A percentile compares a stretch with the other conserved stretches of the same genome.
phyloP scores from a whole-genome alignment of 2,888 invertebrate genomes.

The Leptogaster cylindrica region DNA sequence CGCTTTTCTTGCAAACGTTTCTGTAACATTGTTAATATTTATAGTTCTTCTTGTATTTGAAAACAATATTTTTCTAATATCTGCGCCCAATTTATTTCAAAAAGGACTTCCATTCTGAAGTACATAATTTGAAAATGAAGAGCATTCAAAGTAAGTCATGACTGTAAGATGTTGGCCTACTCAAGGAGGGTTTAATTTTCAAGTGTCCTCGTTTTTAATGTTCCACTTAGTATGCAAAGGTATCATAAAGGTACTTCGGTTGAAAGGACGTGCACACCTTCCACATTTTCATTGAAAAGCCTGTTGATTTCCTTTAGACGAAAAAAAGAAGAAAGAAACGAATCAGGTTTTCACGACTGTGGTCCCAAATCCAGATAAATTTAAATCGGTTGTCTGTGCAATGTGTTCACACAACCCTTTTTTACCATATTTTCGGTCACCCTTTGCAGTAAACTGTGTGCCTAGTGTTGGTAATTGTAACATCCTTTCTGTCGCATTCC shows the following conservation, averaged over 20 bases:
- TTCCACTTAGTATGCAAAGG: slow-evolving; percentile 30
- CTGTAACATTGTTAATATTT: no score
- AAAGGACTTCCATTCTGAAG: no score
- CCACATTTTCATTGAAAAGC: slow-evolving; percentile 20
- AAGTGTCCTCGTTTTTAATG: slow-evolving; percentile 9
- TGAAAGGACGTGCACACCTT: slow-evolving; percentile 22
- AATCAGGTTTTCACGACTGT: slow-evolving; percentile 4
- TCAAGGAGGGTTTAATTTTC: not conserved
- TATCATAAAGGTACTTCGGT: slow-evolving; percentile 17
- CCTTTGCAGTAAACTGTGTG: not conserved
- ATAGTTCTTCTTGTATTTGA: no score
- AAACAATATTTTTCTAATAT: no score
- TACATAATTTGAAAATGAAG: no score
- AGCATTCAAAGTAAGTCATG: not conserved
- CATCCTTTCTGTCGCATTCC: slow-evolving; percentile 28
- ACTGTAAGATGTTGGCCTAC: not conserved
- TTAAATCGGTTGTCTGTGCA: slow-evolving; percentile 7
- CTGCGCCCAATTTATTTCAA: no score
- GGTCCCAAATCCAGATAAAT: slow-evolving; percentile 22
- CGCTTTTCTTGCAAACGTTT: no score
- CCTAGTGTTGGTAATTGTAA: slow-evolving; percentile 3
- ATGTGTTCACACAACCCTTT: slow-evolving; percentile 20
- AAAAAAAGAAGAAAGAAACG: not conserved
- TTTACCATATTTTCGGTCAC: not conserved
- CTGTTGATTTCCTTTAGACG: slow-evolving; percentile 16